phyloP scores from a whole-genome alignment of 2,113 vertebrate species.

The Phrynosoma platyrhinos region DNA sequence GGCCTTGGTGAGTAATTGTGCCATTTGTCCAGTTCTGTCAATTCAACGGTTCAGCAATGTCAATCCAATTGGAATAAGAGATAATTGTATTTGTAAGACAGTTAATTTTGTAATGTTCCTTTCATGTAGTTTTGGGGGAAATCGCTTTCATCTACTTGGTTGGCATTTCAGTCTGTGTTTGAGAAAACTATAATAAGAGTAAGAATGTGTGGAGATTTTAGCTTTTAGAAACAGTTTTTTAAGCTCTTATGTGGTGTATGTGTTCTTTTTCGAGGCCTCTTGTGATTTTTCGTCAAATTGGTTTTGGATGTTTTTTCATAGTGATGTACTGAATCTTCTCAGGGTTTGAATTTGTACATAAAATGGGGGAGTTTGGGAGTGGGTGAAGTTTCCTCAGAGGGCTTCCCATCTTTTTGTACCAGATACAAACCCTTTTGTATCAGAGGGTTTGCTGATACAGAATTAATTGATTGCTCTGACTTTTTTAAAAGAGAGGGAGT shows the following conservation, averaged over 20 bases:
- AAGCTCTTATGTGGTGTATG: background rate
- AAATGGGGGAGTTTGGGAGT: background rate
- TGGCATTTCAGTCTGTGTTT: constrained; percentile 74
- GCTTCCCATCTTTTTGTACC: background rate
- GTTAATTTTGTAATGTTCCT: constrained; percentile 28
- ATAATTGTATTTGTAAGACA: constrained; percentile 31
- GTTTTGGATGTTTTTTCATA: constrained; percentile 8
- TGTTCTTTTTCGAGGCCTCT: background rate
- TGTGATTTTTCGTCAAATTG: background rate
- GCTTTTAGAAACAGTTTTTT: background rate
- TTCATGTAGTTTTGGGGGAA: constrained; percentile 40
- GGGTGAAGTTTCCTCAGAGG: background rate
- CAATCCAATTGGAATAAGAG: constrained; percentile 45
- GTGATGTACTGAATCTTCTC: constrained; percentile 18
- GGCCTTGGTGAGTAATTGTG: constrained; percentile 52
- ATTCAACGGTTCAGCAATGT: constrained; percentile 35
- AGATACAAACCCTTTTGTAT: no score
- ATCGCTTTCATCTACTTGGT: constrained; percentile 49
- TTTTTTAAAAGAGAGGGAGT: background rate
- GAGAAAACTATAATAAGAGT: constrained; percentile 26
- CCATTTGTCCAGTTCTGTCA: constrained; percentile 35
- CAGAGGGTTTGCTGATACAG: no score
- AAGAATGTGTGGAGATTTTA: constrained; percentile 9
- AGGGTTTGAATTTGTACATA: constrained; percentile 8
- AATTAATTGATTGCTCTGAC: background rate